Conservation (phyloP, 2,797 vertebrate species). For the Pampus argenteus region DNA sequence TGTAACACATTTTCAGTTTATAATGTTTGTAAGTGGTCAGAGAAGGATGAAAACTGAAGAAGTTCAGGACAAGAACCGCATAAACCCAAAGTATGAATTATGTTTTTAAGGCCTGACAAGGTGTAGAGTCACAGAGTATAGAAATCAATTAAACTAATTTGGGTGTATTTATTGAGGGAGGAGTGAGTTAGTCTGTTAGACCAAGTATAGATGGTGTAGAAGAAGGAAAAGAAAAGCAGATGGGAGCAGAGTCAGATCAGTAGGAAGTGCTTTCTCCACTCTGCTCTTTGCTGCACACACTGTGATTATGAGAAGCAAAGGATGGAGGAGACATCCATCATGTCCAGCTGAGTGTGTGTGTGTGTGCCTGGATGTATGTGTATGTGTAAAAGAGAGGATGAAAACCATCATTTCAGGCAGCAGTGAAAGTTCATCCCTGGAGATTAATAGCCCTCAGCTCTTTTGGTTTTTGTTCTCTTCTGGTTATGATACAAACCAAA, state of each 20-base stretch:
- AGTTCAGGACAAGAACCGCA: constrained; percentile 7
- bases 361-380: constrained; percentile 13
- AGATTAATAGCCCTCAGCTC: constrained; percentile 71
- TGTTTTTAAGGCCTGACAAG: constrained; percentile 31
- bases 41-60: neutral
- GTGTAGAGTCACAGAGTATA: constrained; percentile 35
- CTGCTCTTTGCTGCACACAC: constrained; percentile 48
- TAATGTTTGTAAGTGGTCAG: neutral
- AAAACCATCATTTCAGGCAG: constrained; percentile 47
- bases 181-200: constrained; percentile 45
- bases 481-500: constrained; percentile 75
- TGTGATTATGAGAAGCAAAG: constrained; percentile 66
- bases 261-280: constrained; percentile 46
- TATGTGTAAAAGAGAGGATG: constrained; percentile 7
- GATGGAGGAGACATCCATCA: constrained; percentile 73
- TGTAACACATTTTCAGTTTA: neutral
- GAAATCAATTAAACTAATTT: constrained; percentile 65
- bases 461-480: constrained; percentile 60
- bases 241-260: constrained; percentile 31
- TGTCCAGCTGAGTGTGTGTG: constrained; percentile 53
- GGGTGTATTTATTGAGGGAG: constrained; percentile 54
- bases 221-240: constrained; percentile 30
- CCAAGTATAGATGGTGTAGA: constrained; percentile 43
- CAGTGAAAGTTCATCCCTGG: constrained; percentile 66
- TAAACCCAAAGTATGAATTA: constrained; percentile 33